These are phyloP conservation scores for Periophthalmodon schlosseri DNA, from an alignment of 2,113 vertebrate species.

Conservation along the genomic window DNA sequence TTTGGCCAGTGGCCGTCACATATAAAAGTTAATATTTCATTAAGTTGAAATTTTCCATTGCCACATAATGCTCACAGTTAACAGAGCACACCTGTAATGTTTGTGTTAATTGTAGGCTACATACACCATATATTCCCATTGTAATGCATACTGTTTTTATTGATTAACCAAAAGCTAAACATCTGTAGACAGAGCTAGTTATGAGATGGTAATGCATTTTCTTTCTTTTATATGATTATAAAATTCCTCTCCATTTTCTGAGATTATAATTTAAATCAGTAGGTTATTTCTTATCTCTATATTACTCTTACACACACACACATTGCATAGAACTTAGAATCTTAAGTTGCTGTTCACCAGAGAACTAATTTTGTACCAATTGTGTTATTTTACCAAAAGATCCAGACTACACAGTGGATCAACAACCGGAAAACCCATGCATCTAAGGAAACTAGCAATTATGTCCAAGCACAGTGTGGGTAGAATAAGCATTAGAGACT, in stretches of 20 bases:
- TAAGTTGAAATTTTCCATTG: neutral
- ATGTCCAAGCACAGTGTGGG: slow-evolving; percentile 39
- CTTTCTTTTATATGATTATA: too few species aligned
- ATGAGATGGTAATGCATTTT: too few species aligned
- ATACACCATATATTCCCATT: neutral
- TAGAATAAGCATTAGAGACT: slow-evolving; percentile 13
- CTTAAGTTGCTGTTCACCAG: slow-evolving; percentile 9
- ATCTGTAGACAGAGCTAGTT: too few species aligned
- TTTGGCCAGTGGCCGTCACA: neutral
- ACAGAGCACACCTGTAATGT: neutral
- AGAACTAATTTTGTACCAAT: slow-evolving; percentile 56
- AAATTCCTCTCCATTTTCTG: too few species aligned
- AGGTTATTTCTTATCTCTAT: too few species aligned
- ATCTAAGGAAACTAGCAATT: slow-evolving; percentile 59
- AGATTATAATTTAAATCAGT: too few species aligned
- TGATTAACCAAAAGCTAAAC: too few species aligned
- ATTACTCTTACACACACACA: too few species aligned
- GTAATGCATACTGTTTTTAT: too few species aligned
- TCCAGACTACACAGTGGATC: slow-evolving; percentile 33
- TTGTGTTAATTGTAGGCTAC: neutral
- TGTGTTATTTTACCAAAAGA: slow-evolving; percentile 44
- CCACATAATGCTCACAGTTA: neutral
- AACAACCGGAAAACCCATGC: slow-evolving; percentile 44
- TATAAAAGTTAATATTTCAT: slow-evolving; percentile 7
- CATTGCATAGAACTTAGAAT: too few species aligned